These are phyloP conservation scores for Lethenteron reissneri DNA, from an alignment of 2,113 vertebrate species.

Conservation along the genomic window DNA sequence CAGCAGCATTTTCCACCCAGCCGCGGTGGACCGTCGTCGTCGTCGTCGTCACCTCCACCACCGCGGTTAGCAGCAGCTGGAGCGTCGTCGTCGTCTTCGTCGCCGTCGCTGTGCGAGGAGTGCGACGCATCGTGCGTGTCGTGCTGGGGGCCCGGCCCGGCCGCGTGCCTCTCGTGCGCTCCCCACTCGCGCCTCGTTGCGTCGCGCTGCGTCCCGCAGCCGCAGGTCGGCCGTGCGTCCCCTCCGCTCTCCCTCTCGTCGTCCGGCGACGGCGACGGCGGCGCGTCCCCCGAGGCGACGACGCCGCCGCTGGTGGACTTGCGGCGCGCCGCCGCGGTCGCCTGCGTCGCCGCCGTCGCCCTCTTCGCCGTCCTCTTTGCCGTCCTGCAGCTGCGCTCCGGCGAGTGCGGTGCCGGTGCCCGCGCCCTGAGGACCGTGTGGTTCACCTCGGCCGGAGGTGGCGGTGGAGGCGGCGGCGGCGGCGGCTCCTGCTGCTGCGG, in stretches of 20 bases:
- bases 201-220: constrained; percentile 50
- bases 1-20: too few relatives aligned
- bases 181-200: constrained; percentile 48
- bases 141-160: constrained; percentile 32
- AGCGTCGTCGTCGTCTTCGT: too few relatives aligned
- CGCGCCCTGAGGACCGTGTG: too few relatives aligned
- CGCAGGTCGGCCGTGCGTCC: constrained; percentile 64
- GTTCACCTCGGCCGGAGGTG: too few relatives aligned
- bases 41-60: too few relatives aligned
- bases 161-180: constrained; percentile 62
- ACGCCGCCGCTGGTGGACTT: constrained; percentile 23
- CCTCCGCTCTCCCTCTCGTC: constrained; percentile 13
- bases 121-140: constrained; percentile 62
- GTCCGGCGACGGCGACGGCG: constrained; percentile 10
- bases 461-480: too few relatives aligned
- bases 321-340: constrained; percentile 40
- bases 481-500: too few relatives aligned
- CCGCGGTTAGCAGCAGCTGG: too few relatives aligned
- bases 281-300: constrained; percentile 16
- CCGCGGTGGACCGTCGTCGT: too few relatives aligned
- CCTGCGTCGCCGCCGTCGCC: constrained; percentile 55
- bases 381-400: constrained; percentile 57
- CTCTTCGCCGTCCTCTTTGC: constrained; percentile 55
- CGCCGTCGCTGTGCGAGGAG: constrained; percentile 26
- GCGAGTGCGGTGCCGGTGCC: constrained; percentile 8